Evolutionary conservation across 2,797 vertebrate species (phyloP).

Genomic region (Coccyzus lansbergi): DNA sequence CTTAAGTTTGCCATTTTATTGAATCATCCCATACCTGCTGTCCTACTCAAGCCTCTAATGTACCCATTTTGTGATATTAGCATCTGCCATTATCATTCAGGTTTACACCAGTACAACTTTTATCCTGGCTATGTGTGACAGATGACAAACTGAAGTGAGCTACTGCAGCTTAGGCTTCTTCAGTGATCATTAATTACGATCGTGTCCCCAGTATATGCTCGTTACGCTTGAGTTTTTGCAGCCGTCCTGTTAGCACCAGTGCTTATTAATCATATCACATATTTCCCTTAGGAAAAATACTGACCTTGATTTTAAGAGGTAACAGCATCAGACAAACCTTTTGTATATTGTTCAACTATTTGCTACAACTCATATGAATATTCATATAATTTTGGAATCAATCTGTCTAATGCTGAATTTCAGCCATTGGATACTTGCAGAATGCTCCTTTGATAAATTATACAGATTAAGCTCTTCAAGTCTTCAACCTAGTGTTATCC

Average conservation of each 20-base stretch:
- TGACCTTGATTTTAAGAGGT: not conserved
- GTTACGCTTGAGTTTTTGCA: not conserved
- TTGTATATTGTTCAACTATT: not conserved
- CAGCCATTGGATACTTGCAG: not conserved
- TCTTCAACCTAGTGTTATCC: not conserved
- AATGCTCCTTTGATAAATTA: not conserved
- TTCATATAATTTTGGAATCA: not conserved
- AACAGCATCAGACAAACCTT: not conserved
- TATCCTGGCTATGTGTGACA: not conserved
- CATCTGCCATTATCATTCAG: not conserved
- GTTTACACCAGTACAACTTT: not conserved
- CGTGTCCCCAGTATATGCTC: not conserved
- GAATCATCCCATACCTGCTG: not conserved
- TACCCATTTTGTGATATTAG: not conserved
- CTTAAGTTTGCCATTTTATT: not conserved
- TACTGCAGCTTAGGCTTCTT: not conserved
- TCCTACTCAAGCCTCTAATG: not conserved
- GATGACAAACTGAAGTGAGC: not conserved
- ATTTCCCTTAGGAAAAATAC: not conserved
- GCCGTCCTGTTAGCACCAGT: fast-evolving
- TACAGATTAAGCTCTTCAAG: not conserved
- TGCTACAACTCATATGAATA: not conserved
- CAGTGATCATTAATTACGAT: not conserved
- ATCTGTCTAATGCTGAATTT: not conserved
- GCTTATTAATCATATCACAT: not conserved